Evolutionary conservation across 2,888 invertebrate species (phyloP).

Genomic region (Oscheius onirici): DNA sequence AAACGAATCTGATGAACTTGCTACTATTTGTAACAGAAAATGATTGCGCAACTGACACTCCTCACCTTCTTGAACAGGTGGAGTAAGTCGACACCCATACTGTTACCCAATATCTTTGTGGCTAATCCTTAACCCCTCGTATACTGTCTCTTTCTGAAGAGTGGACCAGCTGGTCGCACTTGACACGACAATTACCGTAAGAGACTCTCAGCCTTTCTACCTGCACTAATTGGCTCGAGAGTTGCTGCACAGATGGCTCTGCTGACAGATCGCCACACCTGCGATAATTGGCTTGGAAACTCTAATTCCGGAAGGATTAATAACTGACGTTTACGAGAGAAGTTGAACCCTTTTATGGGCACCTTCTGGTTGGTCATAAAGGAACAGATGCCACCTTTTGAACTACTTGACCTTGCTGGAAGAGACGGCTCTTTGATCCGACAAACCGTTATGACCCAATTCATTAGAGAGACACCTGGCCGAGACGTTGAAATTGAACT

Average conservation of each 20-base stretch:
- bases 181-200: slow-evolving; percentile 35
- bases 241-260: slow-evolving; percentile 7
- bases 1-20: neutral
- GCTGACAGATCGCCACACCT: slow-evolving; percentile 12
- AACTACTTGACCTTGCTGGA: slow-evolving; percentile 7
- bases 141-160: slow-evolving; percentile 1
- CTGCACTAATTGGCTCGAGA: slow-evolving; percentile 30
- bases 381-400: slow-evolving; percentile 1
- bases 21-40: neutral
- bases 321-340: slow-evolving; percentile 18
- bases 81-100: slow-evolving; percentile 11
- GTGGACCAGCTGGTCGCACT: slow-evolving; percentile 25
- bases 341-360: slow-evolving; percentile 3
- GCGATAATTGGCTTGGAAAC: slow-evolving; percentile 15
- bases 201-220: slow-evolving; percentile 19
- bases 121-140: slow-evolving; percentile 7
- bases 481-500: too few relatives aligned
- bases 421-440: slow-evolving; percentile 1
- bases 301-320: slow-evolving; percentile 7
- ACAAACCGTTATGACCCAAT: slow-evolving; percentile 27
- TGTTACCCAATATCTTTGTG: slow-evolving; percentile 17
- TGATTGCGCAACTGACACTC: slow-evolving; percentile 8
- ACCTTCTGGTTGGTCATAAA: slow-evolving; percentile 2
- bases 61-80: slow-evolving; percentile 18
- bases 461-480: slow-evolving; percentile 7